Percentiles rank a stretch among this genome's conserved stretches.
phyloP scores from a whole-genome alignment of 2,797 vertebrate genomes.

The Echiichthys vipera region DNA sequence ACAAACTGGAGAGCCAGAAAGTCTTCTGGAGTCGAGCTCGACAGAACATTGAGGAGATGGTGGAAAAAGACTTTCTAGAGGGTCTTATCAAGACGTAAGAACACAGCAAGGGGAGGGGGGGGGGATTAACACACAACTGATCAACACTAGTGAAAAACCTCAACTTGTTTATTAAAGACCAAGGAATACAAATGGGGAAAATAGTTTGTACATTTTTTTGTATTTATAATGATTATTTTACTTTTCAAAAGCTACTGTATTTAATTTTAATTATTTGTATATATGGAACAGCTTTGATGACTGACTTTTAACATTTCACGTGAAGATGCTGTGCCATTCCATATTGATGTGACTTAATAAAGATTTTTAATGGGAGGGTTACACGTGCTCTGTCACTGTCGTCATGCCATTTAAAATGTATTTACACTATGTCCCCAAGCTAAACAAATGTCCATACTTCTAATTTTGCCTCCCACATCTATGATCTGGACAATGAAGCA shows the following conservation, averaged over 20 bases:
- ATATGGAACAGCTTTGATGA: constrained; percentile 90
- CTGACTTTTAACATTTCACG: constrained; percentile 88
- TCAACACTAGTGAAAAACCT: constrained; percentile 82
- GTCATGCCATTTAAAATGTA: constrained; percentile 7
- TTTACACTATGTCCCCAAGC: too few species aligned
- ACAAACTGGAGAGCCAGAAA: constrained; percentile 95
- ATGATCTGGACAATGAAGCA: neutral
- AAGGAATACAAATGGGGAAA: constrained; percentile 50
- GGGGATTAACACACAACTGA: constrained; percentile 55
- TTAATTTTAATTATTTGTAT: constrained; percentile 97
- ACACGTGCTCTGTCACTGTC: neutral
- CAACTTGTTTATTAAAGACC: constrained; percentile 75
- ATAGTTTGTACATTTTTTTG: constrained; percentile 88
- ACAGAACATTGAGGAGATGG: constrained; percentile 98
- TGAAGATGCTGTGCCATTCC: constrained; percentile 84
- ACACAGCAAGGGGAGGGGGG: constrained; percentile 6
- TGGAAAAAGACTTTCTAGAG: constrained; percentile 98
- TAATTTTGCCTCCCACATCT: too few species aligned
- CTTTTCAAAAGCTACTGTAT: constrained; percentile 88
- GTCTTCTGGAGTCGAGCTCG: constrained; percentile 94
- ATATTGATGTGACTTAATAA: constrained; percentile 87
- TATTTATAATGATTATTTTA: constrained; percentile 88
- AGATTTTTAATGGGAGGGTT: constrained; percentile 73
- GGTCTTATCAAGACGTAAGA: constrained; percentile 95
- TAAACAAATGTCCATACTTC: too few species aligned